A percentile compares a stretch with the other conserved stretches of the same genome.
These are phyloP conservation scores for Paraplagusia blochii DNA, from an alignment of 2,113 vertebrate species.

Conservation along the genomic window DNA sequence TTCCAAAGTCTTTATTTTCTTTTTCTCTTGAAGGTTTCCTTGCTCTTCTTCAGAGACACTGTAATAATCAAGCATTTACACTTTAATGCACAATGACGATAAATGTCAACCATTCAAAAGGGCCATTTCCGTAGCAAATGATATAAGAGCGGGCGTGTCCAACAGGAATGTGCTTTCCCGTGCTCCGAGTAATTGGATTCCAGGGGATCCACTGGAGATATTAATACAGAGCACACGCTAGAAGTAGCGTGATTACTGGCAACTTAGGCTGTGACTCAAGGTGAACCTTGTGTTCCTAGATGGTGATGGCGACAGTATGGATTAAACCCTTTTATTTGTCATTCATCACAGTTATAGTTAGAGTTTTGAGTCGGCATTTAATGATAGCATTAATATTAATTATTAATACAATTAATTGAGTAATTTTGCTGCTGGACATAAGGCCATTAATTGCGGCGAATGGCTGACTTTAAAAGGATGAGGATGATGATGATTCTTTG, in stretches of 20 bases:
- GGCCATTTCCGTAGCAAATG: neutral
- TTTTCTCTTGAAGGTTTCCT: no score
- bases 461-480: no score
- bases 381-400: no score
- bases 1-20: no score
- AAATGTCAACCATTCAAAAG: neutral
- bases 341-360: no score
- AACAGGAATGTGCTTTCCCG: conserved; percentile 9
- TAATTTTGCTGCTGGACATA: no score
- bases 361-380: no score
- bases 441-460: no score
- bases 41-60: no score
- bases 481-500: no score
- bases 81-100: neutral
- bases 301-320: conserved; percentile 4
- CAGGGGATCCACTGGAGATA: conserved; percentile 48
- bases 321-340: neutral
- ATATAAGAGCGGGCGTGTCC: conserved; percentile 27
- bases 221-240: conserved; percentile 45
- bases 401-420: no score
- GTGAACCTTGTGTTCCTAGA: conserved; percentile 4
- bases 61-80: neutral
- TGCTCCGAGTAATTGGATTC: conserved; percentile 66
- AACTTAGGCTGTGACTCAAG: conserved; percentile 11
- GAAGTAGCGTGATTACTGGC: conserved; percentile 9